Evolutionary conservation across 2,888 invertebrate species (phyloP).

Genomic region (Coenonympha glycerion): DNA sequence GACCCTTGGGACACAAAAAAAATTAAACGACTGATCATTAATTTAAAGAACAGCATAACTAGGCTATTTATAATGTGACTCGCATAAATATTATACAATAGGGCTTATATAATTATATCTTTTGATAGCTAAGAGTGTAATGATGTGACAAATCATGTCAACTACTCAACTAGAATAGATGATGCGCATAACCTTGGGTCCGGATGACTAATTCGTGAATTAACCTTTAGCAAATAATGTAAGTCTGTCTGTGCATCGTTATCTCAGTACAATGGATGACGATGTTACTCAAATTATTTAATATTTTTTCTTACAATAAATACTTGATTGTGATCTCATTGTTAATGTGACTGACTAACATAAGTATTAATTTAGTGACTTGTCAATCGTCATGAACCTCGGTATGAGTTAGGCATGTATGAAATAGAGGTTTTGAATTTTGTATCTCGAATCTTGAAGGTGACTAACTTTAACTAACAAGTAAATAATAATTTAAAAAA

Average conservation of each 20-base stretch:
- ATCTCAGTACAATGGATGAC: slow-evolving; percentile 16
- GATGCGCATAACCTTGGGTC: slow-evolving; percentile 21
- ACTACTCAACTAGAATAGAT: slow-evolving; percentile 14
- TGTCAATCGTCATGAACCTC: no score
- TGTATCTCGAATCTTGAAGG: no score
- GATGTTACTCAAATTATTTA: slow-evolving; percentile 3
- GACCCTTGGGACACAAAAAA: neutral
- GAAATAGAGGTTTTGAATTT: no score
- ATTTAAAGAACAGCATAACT: slow-evolving; percentile 6
- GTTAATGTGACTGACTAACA: no score
- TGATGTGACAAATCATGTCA: slow-evolving; percentile 23
- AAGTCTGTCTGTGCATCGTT: slow-evolving; percentile 20
- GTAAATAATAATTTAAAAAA: no score
- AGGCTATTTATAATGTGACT: neutral
- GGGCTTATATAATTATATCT: slow-evolving; percentile 5
- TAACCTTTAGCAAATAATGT: slow-evolving; percentile 34
- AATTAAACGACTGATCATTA: neutral
- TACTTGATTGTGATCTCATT: neutral
- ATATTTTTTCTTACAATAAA: neutral
- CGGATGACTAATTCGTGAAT: slow-evolving; percentile 32
- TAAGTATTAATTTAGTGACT: no score
- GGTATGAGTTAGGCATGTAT: no score
- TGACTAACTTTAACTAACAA: no score
- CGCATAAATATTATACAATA: neutral
- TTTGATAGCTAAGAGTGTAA: slow-evolving; percentile 20